Evolutionary conservation across 2,113 vertebrate species (phyloP), one percentile per base, ranked within the genome.

Genomic region (Piaya cayana): DNA sequence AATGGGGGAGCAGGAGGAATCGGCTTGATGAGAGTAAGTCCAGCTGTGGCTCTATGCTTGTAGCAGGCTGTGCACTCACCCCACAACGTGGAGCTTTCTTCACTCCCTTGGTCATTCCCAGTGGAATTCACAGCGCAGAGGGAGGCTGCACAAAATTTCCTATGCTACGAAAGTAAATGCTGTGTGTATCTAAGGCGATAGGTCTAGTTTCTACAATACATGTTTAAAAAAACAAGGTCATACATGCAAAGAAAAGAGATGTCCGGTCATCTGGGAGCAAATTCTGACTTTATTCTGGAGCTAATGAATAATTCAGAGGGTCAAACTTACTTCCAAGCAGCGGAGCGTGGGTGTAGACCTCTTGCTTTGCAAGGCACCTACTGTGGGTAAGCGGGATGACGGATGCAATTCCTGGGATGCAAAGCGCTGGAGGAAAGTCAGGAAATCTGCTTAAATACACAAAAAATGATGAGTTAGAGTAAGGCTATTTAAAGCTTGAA

Each of bases 21-120:
- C 1, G 5, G 3, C 14, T 83, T 0, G 0, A 27, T 8, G 12
- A 0, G 8, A 59, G 3, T 0, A 0, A 26, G 6, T 50, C 20
- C 19, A 21, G 16, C 30, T 53, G 22, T 55, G 76, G 50, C 43
- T 62, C 39, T 30, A 15, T 5, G 21, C 14, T 42, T 9, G 30
- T 34, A 88, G 60, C 29, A 68, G 29, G 17, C 52, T 93, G 43
- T 63, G 30, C n/a, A 30, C n/a, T 6, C 1, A 5, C 58, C 30
- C 16, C 1, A 4, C 0, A 1, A 49, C 3, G 1, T 15, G 45
- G 20, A 91, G 27, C 53, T 82, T 84, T 30, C 36, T 56, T 55
- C 12, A 1, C 3, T 23, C 15, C 39, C 17, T 32, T 88, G 15
- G 9, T 52, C 36, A 42, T 64, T 68, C 62, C 12, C 0, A 2